phyloP scores from a whole-genome alignment of 1,140 invertebrate species.

The Micrasema minimum region DNA sequence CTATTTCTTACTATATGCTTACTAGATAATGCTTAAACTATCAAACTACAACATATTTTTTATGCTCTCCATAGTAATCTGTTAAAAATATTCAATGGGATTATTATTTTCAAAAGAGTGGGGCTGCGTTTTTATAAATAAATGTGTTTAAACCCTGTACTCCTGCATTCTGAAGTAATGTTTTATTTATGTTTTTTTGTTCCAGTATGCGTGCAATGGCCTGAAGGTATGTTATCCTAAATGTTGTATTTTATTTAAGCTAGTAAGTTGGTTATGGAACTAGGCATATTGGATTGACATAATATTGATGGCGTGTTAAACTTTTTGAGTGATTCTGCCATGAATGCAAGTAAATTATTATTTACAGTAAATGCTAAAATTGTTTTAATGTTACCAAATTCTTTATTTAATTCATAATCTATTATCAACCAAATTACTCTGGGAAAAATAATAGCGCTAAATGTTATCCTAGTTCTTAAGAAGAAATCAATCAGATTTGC shows the following conservation, averaged over 20 bases:
- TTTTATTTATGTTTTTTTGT: slow-evolving; percentile 64
- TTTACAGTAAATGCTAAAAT: slow-evolving; percentile 53
- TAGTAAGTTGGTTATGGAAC: slow-evolving; percentile 54
- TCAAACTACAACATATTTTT: too few species aligned
- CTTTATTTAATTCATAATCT: slow-evolving; percentile 34
- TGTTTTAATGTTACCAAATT: slow-evolving; percentile 40
- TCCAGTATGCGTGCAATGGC: slow-evolving; percentile 89
- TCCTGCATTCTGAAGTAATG: too few species aligned
- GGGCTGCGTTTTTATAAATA: too few species aligned
- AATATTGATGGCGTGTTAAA: slow-evolving; percentile 53
- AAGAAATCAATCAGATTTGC: background rate
- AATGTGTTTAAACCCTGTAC: too few species aligned
- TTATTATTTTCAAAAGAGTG: too few species aligned
- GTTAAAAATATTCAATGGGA: too few species aligned
- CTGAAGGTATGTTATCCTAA: slow-evolving; percentile 76
- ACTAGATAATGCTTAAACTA: too few species aligned
- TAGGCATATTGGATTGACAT: slow-evolving; percentile 54
- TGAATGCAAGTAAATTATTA: slow-evolving; percentile 54
- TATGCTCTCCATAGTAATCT: too few species aligned
- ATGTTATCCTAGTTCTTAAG: slow-evolving; percentile 15
- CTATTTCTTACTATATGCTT: slow-evolving; percentile 1
- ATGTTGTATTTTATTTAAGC: slow-evolving; percentile 45
- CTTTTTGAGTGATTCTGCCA: slow-evolving; percentile 54
- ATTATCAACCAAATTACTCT: slow-evolving; percentile 25
- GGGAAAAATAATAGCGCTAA: slow-evolving; percentile 10